Evolutionary conservation across 2,888 invertebrate genomes (phyloP).

Genomic region (Plebejus argus): DNA sequence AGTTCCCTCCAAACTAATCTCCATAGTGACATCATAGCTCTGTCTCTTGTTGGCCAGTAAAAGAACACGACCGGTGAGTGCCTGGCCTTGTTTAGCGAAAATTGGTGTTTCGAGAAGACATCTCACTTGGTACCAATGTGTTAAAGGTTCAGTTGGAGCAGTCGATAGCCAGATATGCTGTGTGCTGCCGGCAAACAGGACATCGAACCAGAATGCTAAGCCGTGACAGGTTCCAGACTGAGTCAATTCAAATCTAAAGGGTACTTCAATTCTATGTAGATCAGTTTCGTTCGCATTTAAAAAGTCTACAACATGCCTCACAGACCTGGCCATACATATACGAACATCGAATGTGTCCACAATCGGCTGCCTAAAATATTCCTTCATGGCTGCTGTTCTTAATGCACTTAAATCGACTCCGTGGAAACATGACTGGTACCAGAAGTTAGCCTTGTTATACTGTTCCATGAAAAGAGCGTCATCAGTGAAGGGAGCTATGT

Average conservation of each 20-base stretch:
- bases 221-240: constrained; percentile 98
- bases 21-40: constrained; percentile 99
- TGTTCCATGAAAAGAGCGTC: constrained; percentile 99
- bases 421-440: constrained; percentile 99
- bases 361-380: constrained; percentile 98
- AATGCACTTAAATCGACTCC: constrained; percentile 97
- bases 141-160: constrained; percentile 97
- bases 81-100: constrained; percentile 96
- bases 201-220: constrained; percentile 99
- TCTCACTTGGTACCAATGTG: constrained; percentile 99
- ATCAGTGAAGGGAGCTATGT: constrained; percentile 98
- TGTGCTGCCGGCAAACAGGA: constrained; percentile 94
- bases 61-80: constrained; percentile 91
- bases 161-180: constrained; percentile 98
- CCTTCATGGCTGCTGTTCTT: constrained; percentile 96
- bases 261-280: constrained; percentile 96
- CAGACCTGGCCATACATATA: constrained; percentile 97
- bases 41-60: constrained; percentile 97
- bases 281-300: constrained; percentile 95
- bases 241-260: constrained; percentile 94
- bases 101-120: constrained; percentile 96
- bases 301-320: constrained; percentile 96
- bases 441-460: constrained; percentile 98
- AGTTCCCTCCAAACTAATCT: constrained; percentile 94
- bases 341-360: constrained; percentile 99